phyloP scores from a whole-genome alignment of 2,888 invertebrate species.

The Drosophila barbarae region DNA sequence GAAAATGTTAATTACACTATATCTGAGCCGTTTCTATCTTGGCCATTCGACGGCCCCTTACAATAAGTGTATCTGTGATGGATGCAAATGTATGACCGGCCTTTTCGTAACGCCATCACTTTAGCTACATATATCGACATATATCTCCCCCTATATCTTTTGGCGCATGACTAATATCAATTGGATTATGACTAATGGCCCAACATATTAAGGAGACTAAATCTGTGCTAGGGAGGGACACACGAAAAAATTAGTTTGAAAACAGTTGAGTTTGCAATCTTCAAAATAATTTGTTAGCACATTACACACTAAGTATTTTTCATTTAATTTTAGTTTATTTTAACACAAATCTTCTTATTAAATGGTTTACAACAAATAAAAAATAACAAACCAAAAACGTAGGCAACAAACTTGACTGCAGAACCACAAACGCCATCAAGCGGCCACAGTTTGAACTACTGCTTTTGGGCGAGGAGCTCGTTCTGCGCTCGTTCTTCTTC shows the following conservation, averaged over 20 bases:
- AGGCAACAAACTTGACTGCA: conserved; percentile 66
- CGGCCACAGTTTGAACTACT: no score
- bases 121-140: conserved; percentile 28
- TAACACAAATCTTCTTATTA: no score
- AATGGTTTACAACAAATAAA: no score
- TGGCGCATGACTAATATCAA: conserved; percentile 29
- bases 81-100: conserved; percentile 40
- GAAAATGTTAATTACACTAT: conserved; percentile 72
- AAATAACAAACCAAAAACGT: conserved; percentile 60
- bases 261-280: no score
- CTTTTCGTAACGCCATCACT: conserved; percentile 15
- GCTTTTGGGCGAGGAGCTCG: no score
- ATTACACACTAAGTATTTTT: no score
- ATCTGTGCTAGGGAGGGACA: conserved; percentile 4
- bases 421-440: neutral
- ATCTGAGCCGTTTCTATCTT: conserved; percentile 52
- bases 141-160: neutral
- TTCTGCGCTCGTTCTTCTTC: no score
- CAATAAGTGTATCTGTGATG: conserved; percentile 46
- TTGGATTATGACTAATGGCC: conserved; percentile 36
- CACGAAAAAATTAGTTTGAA: neutral
- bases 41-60: conserved; percentile 40
- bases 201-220: conserved; percentile 7
- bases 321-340: no score
- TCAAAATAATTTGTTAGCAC: no score